Base-by-base conservation (phyloP, 1,140 invertebrate species). In the Akabosia matsudoensis region DNA sequence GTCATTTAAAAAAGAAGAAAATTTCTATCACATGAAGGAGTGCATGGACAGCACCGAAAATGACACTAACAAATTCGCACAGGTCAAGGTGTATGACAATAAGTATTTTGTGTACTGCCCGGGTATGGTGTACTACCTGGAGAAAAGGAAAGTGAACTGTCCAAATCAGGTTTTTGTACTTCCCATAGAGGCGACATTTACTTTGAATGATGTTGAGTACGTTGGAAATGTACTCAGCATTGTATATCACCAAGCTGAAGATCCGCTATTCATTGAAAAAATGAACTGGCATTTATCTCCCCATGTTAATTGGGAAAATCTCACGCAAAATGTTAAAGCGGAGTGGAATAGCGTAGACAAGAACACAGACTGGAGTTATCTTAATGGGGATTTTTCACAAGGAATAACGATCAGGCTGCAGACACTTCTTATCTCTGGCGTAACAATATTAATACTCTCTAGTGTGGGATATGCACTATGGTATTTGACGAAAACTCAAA, bases 11-110 rank as follows among this genome's bases (percentile, higher is more conserved):
- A 22, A 24, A 7, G 61, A 67, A 1, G 30, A 31, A 30, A n/a
- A 28, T 30, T 67, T 16, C 31, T 74, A 51, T 45, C 2, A 30
- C 24, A 22, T 54, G 16, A 51, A 73, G 1, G 22, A 33, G 13
- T 78, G 77, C 37, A 0, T 33, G 22, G 54, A 33, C 4, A n/a
- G n/a, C n/a, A 70, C 52, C 0, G 24, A 51, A 13, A 10, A 33
- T 4, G 51, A 18, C 3, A 64, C 28, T n/a, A 67, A 75, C 30
- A 45, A 64, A 33, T 75, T 75, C 34, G 34, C 73, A 1, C 77
- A 78, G 33, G 74, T 78, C 10, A 78, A 78, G 28, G 33, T 52
- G 3, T 74, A 74, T 52, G 22, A 75, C 33, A 33, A 71, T 37
- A 18, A 45, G 16, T 70, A 61, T 18, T 37, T 61, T 30, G 34